Conservation (phyloP, 92 coral and sea anemone species). For the Anthopleura xanthogrammica region DNA sequence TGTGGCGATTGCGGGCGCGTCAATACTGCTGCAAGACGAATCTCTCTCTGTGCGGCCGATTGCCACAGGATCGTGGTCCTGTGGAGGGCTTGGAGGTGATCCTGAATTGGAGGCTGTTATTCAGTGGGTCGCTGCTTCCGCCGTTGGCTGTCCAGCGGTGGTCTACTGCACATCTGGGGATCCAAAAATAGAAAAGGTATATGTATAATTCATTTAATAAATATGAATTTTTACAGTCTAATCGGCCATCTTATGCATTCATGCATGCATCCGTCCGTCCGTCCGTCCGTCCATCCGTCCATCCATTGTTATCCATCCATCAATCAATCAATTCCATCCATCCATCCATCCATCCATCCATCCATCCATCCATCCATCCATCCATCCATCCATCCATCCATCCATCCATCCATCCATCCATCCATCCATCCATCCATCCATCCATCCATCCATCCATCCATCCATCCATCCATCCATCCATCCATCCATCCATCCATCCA, state of each 20-base stretch:
- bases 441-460: too few relatives aligned
- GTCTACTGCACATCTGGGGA: constrained; percentile 69
- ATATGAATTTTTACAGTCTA: not conserved
- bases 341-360: not conserved
- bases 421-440: too few relatives aligned
- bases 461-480: too few relatives aligned
- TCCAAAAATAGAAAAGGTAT: constrained; percentile 56
- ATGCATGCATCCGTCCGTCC: not conserved
- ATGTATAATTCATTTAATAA: not conserved
- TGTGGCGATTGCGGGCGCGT: constrained; percentile 41
- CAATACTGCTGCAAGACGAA: constrained; percentile 5
- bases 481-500: too few relatives aligned
- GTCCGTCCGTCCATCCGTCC: not conserved
- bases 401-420: too few relatives aligned
- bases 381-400: too few relatives aligned
- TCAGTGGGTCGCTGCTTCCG: constrained; percentile 90
- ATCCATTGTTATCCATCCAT: not conserved
- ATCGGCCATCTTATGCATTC: too few relatives aligned
- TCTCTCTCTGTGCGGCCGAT: constrained; percentile 45
- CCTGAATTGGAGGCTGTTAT: constrained; percentile 73
- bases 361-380: not conserved
- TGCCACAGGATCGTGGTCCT: constrained; percentile 79
- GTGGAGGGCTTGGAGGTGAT: constrained; percentile 65
- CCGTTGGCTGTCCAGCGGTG: constrained; percentile 74
- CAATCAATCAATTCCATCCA: not conserved